Evolutionary conservation across 2,113 vertebrate genomes (phyloP), one percentile per base, ranked within the genome.

Genomic region (Corythaeola cristata): DNA sequence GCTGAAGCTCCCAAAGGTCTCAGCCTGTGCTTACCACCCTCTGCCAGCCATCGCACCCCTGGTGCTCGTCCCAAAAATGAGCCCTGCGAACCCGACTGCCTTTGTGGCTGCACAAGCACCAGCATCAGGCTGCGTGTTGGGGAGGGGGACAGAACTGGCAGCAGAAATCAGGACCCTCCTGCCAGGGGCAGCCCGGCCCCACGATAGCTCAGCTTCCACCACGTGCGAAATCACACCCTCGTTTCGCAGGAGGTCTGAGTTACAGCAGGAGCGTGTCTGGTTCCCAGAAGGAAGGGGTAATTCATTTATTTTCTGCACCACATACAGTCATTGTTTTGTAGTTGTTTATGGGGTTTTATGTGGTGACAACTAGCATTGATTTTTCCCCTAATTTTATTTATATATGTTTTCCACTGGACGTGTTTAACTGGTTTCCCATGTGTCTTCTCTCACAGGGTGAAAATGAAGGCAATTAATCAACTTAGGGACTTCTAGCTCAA

Each of bases 381-480:
- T 84, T 84, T 86, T 75, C 53, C 81, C 58, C 27, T 64, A 1
- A 20, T 90, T 79, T 88, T 56, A 44, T 80, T 83, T 56, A 9
- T n/a, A 3, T 52, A 19, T 27, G 4, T 94, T 84, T 93, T 85
- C 13, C 47, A 37, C 30, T 66, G 28, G 26, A 64, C 76, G 68
- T 58, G 60, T 72, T 92, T 72, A 80, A 50, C 28, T 49, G 10
- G 44, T 95, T 68, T 92, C 68, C 87, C 91, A 24, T 63, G n/a
- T 95, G 5, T 75, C 45, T 95, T 90, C 71, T 96, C 63, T 95
- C 59, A 55, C 84, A 98, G 98, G 97, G 89, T 96, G 97, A 95
- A 96, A 95, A 72, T 68, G 96, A 93, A 94, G 95, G 80, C 20
- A 83, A 95, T 94, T 93, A 94, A 87, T 73, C 91, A 67, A 80